Evolutionary conservation across 1,140 invertebrate species (phyloP).

Genomic region (Cepaea nemoralis): DNA sequence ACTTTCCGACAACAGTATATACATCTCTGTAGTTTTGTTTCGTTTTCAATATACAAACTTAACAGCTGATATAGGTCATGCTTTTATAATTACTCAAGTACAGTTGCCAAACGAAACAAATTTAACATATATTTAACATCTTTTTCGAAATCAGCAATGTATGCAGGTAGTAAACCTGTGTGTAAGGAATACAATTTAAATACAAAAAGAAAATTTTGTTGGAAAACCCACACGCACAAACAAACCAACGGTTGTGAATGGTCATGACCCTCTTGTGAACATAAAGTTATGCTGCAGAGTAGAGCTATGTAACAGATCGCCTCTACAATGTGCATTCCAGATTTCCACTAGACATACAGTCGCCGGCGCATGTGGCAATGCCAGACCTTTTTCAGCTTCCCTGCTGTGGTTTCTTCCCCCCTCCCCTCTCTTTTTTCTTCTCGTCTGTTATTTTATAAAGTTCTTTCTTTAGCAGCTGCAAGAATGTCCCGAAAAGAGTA

Average conservation of each 20-base stretch:
- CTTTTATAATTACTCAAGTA: too few species aligned
- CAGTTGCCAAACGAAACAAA: too few species aligned
- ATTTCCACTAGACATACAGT: background rate
- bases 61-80: too few species aligned
- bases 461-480: too few species aligned
- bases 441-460: background rate
- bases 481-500: too few species aligned
- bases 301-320: background rate
- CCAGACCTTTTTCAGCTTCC: background rate
- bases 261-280: constrained; percentile 6
- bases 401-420: background rate
- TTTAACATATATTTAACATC: too few species aligned
- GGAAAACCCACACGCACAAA: background rate
- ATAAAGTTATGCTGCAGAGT: background rate
- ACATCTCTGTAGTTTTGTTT: too few species aligned
- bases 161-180: background rate
- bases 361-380: constrained; percentile 3
- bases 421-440: background rate
- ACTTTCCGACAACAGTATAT: too few species aligned
- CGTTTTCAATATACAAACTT: too few species aligned
- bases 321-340: background rate
- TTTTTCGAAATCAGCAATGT: background rate
- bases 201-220: too few species aligned
- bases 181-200: background rate
- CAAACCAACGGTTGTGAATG: background rate